Percentiles rank a stretch among this genome's conserved stretches.
Evolutionary conservation across 2,888 invertebrate species (phyloP).

Genomic region (Lithophane socia): DNA sequence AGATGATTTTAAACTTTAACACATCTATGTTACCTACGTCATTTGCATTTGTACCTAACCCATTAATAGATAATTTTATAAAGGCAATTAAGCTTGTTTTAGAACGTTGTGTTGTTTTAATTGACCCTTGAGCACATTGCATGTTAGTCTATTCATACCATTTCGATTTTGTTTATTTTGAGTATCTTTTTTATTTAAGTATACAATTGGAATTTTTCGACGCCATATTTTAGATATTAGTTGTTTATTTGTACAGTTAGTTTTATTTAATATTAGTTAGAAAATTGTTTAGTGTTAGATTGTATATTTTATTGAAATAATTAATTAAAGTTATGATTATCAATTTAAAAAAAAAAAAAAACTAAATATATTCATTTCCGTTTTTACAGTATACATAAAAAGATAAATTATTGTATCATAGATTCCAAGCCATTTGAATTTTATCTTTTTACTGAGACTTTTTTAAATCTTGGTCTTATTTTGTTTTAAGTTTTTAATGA

Average conservation of each 20-base stretch:
- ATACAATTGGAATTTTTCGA: no score
- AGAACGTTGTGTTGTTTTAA: background rate
- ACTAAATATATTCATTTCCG: no score
- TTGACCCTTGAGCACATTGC: background rate
- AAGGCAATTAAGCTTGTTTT: background rate
- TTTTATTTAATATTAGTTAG: no score
- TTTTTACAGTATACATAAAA: no score
- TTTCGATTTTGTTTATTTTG: background rate
- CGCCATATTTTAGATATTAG: no score
- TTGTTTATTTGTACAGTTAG: no score
- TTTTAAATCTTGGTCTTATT: background rate
- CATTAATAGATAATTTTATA: background rate
- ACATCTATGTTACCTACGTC: background rate
- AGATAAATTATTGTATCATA: background rate
- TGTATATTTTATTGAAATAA: no score
- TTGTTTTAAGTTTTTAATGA: background rate
- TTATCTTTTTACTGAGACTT: background rate
- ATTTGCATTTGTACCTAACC: background rate
- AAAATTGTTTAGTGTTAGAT: no score
- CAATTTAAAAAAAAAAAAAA: no score
- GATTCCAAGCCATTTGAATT: background rate
- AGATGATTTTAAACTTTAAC: background rate
- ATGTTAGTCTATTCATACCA: background rate
- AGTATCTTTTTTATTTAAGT: background rate
- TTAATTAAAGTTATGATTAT: no score